phyloP scores from a whole-genome alignment of 2,113 vertebrate species.

The Mirza zaza region DNA sequence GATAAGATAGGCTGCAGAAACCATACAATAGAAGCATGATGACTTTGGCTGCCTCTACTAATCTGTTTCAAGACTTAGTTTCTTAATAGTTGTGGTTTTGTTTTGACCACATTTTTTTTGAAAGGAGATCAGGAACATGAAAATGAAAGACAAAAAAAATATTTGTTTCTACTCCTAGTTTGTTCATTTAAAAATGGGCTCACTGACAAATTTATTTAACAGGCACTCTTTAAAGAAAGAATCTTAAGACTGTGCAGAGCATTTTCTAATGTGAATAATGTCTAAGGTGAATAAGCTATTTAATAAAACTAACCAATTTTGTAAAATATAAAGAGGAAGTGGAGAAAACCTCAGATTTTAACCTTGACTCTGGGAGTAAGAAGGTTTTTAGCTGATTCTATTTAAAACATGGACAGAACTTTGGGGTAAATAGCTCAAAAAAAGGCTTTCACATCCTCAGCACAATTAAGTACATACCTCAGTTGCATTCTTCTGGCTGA shows the following conservation, averaged over 20 bases:
- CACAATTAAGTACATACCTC: neutral
- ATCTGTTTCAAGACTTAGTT: conserved; percentile 35
- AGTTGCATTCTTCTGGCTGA: neutral
- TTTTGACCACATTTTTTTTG: conserved; percentile 9
- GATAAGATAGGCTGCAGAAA: conserved; percentile 27
- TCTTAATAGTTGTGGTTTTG: conserved; percentile 46
- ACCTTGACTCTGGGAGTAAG: conserved; percentile 14
- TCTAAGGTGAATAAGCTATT: neutral
- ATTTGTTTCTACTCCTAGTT: neutral
- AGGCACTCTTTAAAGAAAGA: neutral
- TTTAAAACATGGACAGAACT: conserved; percentile 18
- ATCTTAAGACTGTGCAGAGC: neutral
- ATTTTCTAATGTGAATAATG: conserved; percentile 35
- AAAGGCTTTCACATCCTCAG: neutral
- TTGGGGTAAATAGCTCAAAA: neutral
- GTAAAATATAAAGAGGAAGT: conserved; percentile 51
- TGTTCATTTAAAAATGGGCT: conserved; percentile 41
- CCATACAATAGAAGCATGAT: neutral
- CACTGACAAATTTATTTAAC: neutral
- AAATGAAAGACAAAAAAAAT: neutral
- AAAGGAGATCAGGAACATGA: neutral
- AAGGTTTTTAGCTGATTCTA: neutral
- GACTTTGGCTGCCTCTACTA: neutral
- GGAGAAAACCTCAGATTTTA: conserved; percentile 45
- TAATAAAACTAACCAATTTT: neutral